Conservation (phyloP, 2,797 vertebrate species). For the Benthosema pterotum region DNA sequence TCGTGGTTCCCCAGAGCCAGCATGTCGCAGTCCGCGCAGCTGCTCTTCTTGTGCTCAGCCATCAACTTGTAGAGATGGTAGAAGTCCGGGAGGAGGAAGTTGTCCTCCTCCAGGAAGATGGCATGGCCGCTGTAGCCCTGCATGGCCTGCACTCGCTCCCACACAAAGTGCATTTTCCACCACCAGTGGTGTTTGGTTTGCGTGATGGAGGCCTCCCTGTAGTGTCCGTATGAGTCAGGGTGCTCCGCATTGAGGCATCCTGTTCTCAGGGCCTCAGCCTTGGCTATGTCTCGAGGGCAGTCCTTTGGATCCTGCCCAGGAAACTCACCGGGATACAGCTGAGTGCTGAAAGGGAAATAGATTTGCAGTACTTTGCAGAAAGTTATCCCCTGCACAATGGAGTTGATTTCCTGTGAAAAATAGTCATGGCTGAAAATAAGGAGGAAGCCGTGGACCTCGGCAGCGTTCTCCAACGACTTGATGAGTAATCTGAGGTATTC, state of each 20-base stretch:
- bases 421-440: conserved; percentile 83
- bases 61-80: conserved; percentile 72
- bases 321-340: conserved; percentile 82
- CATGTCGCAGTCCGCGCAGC: conserved; percentile 76
- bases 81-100: conserved; percentile 83
- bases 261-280: conserved; percentile 67
- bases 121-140: conserved; percentile 75
- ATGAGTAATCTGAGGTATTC: conserved; percentile 79
- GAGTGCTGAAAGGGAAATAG: conserved; percentile 83
- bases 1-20: conserved; percentile 80
- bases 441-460: conserved; percentile 70
- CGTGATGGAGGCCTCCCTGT: conserved; percentile 80
- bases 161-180: conserved; percentile 86
- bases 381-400: conserved; percentile 74
- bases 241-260: conserved; percentile 79
- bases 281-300: conserved; percentile 76
- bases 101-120: conserved; percentile 83
- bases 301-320: conserved; percentile 78
- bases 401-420: conserved; percentile 76
- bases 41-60: conserved; percentile 60
- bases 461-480: conserved; percentile 73
- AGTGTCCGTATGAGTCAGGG: conserved; percentile 82
- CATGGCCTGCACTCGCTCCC: conserved; percentile 76
- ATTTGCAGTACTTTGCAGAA: conserved; percentile 85
- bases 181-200: conserved; percentile 87